Conservation (phyloP, 1,140 invertebrate species). For the Drosophila auraria region DNA sequence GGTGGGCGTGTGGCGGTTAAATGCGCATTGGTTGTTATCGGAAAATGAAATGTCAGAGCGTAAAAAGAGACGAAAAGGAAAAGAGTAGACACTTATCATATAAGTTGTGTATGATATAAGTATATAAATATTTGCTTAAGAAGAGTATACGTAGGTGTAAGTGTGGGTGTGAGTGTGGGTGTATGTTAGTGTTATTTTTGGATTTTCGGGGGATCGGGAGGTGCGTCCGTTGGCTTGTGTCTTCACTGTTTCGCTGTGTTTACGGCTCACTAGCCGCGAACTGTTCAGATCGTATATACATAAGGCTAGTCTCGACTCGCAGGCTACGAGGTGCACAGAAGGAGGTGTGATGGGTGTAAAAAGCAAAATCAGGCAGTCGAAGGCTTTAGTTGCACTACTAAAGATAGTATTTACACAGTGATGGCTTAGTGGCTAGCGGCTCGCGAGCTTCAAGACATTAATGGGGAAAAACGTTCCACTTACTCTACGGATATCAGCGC, state of each 20-base stretch:
- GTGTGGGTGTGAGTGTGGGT: conserved; percentile 28
- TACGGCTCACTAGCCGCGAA: conserved; percentile 11
- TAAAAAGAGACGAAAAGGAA: conserved; percentile 83
- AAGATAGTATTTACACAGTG: conserved; percentile 30
- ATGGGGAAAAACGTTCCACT: conserved; percentile 34
- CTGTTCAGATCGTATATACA: conserved; percentile 27
- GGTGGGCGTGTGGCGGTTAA: conserved; percentile 52
- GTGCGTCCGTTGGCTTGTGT: conserved; percentile 62
- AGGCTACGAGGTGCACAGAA: conserved; percentile 6
- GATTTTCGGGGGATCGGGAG: conserved; percentile 23
- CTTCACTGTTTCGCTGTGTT: conserved; percentile 27
- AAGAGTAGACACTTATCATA: conserved; percentile 84
- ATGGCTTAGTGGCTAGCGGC: conserved; percentile 25
- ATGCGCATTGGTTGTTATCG: conserved; percentile 69
- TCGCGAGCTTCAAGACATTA: conserved; percentile 49
- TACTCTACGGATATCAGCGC: conserved; percentile 25
- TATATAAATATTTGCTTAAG: conserved; percentile 68
- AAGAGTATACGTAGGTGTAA: conserved; percentile 62
- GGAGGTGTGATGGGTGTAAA: neutral
- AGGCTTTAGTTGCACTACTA: conserved; percentile 18
- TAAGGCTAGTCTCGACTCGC: conserved; percentile 31
- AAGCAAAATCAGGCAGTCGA: conserved; percentile 25
- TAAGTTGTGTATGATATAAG: conserved; percentile 81
- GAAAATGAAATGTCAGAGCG: conserved; percentile 83
- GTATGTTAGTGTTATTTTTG: conserved; percentile 2